A percentile compares a stretch with the other conserved stretches of the same genome.
These are phyloP conservation scores for Calephelis nemesis DNA, from an alignment of 1,140 invertebrate genomes.

Conservation along the genomic window DNA sequence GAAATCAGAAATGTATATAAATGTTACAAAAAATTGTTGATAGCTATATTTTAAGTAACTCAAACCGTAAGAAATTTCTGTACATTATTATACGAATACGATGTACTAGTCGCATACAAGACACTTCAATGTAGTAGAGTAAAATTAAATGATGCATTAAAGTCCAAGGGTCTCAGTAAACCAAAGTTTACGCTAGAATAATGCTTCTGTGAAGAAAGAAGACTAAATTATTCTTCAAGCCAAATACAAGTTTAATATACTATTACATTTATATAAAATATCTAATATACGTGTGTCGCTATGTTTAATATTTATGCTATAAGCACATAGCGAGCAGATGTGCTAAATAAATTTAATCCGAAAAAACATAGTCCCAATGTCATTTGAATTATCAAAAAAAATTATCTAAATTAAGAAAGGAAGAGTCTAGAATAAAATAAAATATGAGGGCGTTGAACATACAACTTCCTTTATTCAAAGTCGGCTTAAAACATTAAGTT, in stretches of 20 bases:
- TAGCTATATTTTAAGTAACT: conserved; percentile 15
- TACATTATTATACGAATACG: not conserved
- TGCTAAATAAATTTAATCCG: not conserved
- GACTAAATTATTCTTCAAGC: conserved; percentile 16
- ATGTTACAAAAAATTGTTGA: conserved; percentile 13
- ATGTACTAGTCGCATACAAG: not conserved
- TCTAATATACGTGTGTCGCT: not conserved
- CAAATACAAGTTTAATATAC: conserved; percentile 5
- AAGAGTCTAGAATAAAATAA: too few species aligned
- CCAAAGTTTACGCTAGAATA: conserved; percentile 8
- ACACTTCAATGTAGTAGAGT: not conserved
- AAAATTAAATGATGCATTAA: not conserved
- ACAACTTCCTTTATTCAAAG: too few species aligned
- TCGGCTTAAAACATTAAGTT: too few species aligned
- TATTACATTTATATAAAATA: not conserved
- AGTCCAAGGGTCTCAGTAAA: not conserved
- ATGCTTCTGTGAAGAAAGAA: conserved; percentile 13
- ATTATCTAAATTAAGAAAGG: too few species aligned
- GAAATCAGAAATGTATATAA: conserved; percentile 8
- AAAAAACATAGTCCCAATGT: too few species aligned
- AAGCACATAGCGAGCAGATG: not conserved
- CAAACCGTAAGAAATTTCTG: conserved; percentile 1
- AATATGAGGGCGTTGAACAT: too few species aligned
- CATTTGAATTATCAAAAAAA: too few species aligned
- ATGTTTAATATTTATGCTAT: conserved; percentile 10